phyloP scores from a whole-genome alignment of 92 coral and sea anemone genomes.

The Meandrina meandrites region DNA sequence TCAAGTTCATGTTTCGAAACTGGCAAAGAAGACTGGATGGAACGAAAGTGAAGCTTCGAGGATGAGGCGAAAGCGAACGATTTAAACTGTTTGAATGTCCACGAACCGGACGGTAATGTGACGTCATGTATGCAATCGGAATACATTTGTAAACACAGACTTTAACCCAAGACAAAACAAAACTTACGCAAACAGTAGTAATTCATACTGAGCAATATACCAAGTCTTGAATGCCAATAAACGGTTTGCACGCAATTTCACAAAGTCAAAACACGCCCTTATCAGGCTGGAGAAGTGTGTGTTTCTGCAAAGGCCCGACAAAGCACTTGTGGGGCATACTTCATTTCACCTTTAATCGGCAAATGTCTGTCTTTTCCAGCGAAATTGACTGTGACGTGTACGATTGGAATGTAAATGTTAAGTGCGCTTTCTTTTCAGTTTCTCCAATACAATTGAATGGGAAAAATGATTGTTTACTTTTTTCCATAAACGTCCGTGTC shows the following conservation, averaged over 20 bases:
- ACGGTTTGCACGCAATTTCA: constrained; percentile 5
- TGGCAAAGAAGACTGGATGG: not conserved
- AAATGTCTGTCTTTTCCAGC: not conserved
- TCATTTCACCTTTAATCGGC: not conserved
- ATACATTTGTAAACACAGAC: not conserved
- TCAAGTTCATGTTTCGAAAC: not conserved
- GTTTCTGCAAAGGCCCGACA: not conserved
- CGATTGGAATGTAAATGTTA: not conserved
- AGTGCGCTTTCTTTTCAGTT: not conserved
- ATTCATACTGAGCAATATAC: not conserved
- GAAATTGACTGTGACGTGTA: not conserved
- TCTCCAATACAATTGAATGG: not conserved
- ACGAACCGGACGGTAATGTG: not conserved
- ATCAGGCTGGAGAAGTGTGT: not conserved
- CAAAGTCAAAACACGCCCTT: not conserved
- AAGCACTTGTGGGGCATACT: not conserved
- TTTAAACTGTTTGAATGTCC: not conserved
- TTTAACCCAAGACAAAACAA: not conserved
- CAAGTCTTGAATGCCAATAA: not conserved
- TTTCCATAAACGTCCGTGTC: not conserved
- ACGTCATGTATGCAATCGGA: not conserved
- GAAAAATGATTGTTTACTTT: constrained; percentile 13
- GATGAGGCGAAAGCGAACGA: not conserved
- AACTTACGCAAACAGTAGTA: not conserved
- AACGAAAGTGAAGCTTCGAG: not conserved